A percentile compares a stretch with the other conserved stretches of the same genome.
These are phyloP conservation scores for Scalopus aquaticus DNA, from an alignment of 2,113 vertebrate genomes.

Conservation along the genomic window DNA sequence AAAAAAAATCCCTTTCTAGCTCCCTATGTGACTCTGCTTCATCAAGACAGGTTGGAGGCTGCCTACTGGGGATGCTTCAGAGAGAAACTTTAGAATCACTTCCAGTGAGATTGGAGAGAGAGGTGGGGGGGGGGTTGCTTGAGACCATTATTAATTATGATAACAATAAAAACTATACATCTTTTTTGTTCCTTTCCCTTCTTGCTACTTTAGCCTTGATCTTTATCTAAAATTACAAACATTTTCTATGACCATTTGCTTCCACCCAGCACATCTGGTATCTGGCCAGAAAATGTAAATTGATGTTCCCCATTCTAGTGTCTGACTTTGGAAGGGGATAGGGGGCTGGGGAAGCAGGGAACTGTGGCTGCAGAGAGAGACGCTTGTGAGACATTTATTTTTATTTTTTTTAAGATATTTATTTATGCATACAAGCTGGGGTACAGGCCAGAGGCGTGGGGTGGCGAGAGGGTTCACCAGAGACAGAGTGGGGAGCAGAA, in stretches of 20 bases:
- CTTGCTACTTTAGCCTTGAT: conserved; percentile 53
- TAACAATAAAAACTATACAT: conserved; percentile 35
- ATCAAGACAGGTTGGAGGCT: not conserved
- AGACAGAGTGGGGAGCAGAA: too few species aligned
- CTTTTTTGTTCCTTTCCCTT: conserved; percentile 19
- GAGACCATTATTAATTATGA: conserved; percentile 48
- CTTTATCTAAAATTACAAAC: conserved; percentile 76
- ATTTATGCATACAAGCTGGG: too few species aligned
- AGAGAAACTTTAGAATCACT: conserved; percentile 20
- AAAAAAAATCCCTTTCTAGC: not conserved
- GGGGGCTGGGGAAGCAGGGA: not conserved
- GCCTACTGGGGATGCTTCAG: not conserved
- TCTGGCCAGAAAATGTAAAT: conserved; percentile 74
- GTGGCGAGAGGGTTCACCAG: too few species aligned
- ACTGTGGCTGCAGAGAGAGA: conserved; percentile 43
- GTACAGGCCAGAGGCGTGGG: too few species aligned
- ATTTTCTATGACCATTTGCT: conserved; percentile 73
- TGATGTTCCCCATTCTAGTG: conserved; percentile 54
- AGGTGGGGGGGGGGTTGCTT: not conserved
- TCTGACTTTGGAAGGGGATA: conserved; percentile 38
- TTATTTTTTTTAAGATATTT: too few species aligned
- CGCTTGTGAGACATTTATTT: conserved; percentile 59
- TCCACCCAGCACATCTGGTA: conserved; percentile 70
- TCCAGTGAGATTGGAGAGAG: not conserved
- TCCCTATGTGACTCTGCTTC: not conserved